Evolutionary conservation across 2,888 invertebrate genomes (phyloP), one percentile per base, ranked within the genome.

Genomic region (Phyllotreta striolata): DNA sequence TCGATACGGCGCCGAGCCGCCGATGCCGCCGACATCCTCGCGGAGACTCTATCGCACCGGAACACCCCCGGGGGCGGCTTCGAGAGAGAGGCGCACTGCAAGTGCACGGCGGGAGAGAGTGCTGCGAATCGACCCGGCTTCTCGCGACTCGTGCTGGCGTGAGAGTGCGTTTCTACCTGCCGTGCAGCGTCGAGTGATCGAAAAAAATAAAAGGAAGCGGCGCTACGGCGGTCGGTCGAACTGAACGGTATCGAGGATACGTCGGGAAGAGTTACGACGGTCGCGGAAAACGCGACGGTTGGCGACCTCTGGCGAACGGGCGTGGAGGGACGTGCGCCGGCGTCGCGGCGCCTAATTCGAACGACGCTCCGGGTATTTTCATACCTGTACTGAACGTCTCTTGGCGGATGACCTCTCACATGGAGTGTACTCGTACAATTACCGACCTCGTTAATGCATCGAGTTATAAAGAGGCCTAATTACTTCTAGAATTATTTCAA

Each of bases 291-390:
- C 14, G 49, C 62, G 59, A 55, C 56, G 51, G 59, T 43, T 52
- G 13, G 64, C 68, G 69, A 65, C 69, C 66, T 66, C 70, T 66
- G 40, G 56, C 71, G 67, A 63, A 14, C 57, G 64, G 70, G 47
- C 57, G 24, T 24, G 24, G 57, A 54, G 46, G 37, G 57, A 52
- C n/a, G 39, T 52, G 55, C 51, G 14, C 9, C 10, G 10, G 37
- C 14, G 1, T 51, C 13, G 14, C 10, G 51, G 51, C 51, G 51
- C 24, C 35, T 14, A 49, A 39, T 55, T 43, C 35, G 14, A 43
- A 35, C n/a, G 14, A 13, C 24, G 24, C 24, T 24, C 47, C 34
- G 12, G 9, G 8, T 13, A 47, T 5, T 47, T n/a, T 24, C 24
- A 24, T 24, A 24, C 24, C 24, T 24, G 4, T 24, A 24, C 24